Conservation (phyloP, 1,140 invertebrate genomes). For the Drosophila seguyi region DNA sequence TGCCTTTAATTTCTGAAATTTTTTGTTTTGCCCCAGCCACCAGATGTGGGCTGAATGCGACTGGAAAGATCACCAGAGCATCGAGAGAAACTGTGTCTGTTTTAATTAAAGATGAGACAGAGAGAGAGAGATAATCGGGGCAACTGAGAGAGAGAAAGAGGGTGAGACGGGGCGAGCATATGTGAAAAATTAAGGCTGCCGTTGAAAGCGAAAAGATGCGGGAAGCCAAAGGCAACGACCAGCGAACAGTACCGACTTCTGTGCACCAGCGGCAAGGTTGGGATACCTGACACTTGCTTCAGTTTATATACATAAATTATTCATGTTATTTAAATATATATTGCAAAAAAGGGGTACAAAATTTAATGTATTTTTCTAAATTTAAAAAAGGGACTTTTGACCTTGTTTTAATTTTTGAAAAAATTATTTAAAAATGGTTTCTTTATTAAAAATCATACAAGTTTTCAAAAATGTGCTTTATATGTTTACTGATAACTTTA, state of each 20-base stretch:
- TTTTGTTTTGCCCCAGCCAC: conserved; percentile 50
- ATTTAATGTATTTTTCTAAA: background rate
- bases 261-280: conserved; percentile 18
- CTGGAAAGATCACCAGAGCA: conserved; percentile 60
- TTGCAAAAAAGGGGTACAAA: background rate
- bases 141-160: conserved; percentile 12
- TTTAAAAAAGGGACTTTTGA: background rate
- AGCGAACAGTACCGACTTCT: conserved; percentile 50
- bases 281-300: conserved; percentile 7
- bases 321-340: too few relatives aligned
- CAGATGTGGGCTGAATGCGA: conserved; percentile 71
- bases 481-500: too few relatives aligned
- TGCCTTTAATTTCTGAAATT: conserved; percentile 81
- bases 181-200: conserved; percentile 80
- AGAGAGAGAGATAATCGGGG: conserved; percentile 15
- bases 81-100: conserved; percentile 71
- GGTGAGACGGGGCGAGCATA: conserved; percentile 51
- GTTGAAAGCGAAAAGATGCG: conserved; percentile 79
- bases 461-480: too few relatives aligned
- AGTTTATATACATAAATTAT: conserved; percentile 3
- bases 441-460: too few relatives aligned
- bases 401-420: background rate
- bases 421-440: background rate
- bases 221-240: conserved; percentile 64
- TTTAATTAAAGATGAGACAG: conserved; percentile 68